Evolutionary conservation across 2,113 vertebrate species (phyloP).

Genomic region (Apus apus): DNA sequence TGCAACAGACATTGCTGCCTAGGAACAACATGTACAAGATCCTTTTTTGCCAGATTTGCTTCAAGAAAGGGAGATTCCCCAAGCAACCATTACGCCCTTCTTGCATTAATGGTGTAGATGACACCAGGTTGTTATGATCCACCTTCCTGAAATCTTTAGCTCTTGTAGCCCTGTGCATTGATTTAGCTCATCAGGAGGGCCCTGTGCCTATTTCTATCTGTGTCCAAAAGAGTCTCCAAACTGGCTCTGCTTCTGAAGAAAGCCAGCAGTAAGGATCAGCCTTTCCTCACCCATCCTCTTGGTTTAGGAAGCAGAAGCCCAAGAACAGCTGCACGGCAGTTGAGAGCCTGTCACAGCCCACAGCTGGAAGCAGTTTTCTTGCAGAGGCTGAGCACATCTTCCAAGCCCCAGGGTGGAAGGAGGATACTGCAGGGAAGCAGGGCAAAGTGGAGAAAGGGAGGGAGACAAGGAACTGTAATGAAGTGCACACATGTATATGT

Average conservation of each 20-base stretch:
- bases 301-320: neutral
- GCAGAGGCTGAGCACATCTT: neutral
- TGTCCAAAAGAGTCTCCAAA: neutral
- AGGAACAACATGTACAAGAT: neutral
- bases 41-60: neutral
- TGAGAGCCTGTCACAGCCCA: neutral
- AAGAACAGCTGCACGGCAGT: neutral
- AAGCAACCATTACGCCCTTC: neutral
- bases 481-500: neutral
- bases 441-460: neutral
- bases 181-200: neutral
- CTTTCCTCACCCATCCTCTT: neutral
- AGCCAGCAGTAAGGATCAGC: neutral
- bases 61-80: neutral
- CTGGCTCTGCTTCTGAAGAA: neutral
- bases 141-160: neutral
- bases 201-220: neutral
- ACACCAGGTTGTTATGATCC: neutral
- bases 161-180: fast-evolving
- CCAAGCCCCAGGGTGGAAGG: conserved; percentile 17
- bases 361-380: conserved; percentile 65
- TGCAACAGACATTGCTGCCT: neutral
- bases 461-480: conserved; percentile 17
- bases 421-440: neutral
- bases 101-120: neutral